phyloP scores from a whole-genome alignment of 2,797 vertebrate species.

The Pipistrellus nathusii region DNA sequence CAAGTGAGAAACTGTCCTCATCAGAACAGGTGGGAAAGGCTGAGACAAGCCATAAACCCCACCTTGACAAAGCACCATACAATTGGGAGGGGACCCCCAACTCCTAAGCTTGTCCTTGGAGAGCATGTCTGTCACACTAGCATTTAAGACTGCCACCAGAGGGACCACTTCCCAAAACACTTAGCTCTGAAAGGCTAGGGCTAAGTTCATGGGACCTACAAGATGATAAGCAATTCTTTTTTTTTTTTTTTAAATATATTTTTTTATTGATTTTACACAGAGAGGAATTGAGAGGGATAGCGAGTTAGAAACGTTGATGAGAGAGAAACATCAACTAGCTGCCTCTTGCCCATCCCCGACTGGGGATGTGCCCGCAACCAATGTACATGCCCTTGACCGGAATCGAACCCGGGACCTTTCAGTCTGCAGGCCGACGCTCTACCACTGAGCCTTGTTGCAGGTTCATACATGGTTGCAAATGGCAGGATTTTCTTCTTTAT shows the following conservation, averaged over 20 bases:
- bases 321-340: too few relatives aligned
- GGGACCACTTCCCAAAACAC: background rate
- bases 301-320: too few relatives aligned
- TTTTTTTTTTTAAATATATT: too few relatives aligned
- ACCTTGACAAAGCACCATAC: background rate
- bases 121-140: background rate
- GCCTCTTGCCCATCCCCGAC: too few relatives aligned
- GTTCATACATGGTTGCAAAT: background rate
- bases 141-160: background rate
- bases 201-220: background rate
- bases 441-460: too few relatives aligned
- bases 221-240: background rate
- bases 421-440: too few relatives aligned
- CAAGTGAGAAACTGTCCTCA: background rate
- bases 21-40: background rate
- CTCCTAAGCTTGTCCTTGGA: background rate
- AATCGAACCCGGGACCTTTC: too few relatives aligned
- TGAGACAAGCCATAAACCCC: background rate
- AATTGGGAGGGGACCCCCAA: background rate
- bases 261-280: too few relatives aligned
- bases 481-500: background rate
- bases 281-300: too few relatives aligned
- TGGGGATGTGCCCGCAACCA: too few relatives aligned
- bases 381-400: too few relatives aligned
- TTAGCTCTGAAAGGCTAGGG: background rate